A percentile compares a stretch with the other conserved stretches of the same genome.
phyloP scores from a whole-genome alignment of 2,888 invertebrate species.

The Smittia aterrima region DNA sequence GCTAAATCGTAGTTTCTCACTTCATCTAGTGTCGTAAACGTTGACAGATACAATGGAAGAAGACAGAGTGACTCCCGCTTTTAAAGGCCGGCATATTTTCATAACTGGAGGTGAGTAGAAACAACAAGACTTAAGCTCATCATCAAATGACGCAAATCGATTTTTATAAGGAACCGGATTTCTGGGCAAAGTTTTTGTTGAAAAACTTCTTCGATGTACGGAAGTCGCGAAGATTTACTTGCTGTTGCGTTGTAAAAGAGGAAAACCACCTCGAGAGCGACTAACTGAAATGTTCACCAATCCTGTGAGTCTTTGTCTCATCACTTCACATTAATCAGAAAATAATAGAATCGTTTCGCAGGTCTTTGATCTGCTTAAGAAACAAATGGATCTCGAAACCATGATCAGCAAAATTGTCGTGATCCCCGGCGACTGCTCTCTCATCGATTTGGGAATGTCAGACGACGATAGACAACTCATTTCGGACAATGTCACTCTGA shows the following conservation, averaged over 20 bases:
- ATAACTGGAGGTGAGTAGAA: constrained; percentile 50
- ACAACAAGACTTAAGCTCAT: neutral
- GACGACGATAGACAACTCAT: constrained; percentile 63
- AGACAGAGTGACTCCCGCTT: constrained; percentile 52
- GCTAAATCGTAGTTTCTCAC: too few relatives aligned
- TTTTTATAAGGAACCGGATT: constrained; percentile 49
- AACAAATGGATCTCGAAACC: constrained; percentile 61
- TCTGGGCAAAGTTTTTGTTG: constrained; percentile 53
- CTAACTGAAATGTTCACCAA: constrained; percentile 78
- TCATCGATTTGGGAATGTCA: constrained; percentile 68
- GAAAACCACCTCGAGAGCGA: constrained; percentile 72
- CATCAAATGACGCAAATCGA: neutral
- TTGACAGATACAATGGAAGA: constrained; percentile 44
- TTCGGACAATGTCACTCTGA: constrained; percentile 69
- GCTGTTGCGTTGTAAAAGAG: constrained; percentile 80
- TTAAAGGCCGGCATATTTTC: constrained; percentile 50
- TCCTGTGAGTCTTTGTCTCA: constrained; percentile 62
- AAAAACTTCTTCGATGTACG: constrained; percentile 58
- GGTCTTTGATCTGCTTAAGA: constrained; percentile 74
- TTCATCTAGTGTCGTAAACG: too few relatives aligned
- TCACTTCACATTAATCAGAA: constrained; percentile 11
- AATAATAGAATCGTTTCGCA: constrained; percentile 55
- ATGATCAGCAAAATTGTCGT: constrained; percentile 67
- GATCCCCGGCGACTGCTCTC: constrained; percentile 70
- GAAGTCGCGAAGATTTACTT: constrained; percentile 76